Evolutionary conservation across 2,797 vertebrate species (phyloP), one percentile per base, ranked within the genome.

Genomic region (Vultur gryphus): DNA sequence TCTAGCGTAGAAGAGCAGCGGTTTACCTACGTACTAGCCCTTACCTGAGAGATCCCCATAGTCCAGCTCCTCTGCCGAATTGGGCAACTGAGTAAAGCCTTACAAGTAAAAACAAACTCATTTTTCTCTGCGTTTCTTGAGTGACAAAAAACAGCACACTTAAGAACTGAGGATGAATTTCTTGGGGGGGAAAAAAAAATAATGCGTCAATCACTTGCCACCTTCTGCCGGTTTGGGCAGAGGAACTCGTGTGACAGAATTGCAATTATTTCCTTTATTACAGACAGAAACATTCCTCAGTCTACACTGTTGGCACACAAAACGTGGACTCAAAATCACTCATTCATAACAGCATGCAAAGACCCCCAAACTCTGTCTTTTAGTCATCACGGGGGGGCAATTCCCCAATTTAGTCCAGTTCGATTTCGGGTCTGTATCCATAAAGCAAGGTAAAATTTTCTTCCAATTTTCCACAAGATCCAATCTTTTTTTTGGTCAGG

Each of bases 31-130:
- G 13, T 66, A 92, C 98, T 98, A 97, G 97, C 98, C 98, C 98
- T 98, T 98, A 98, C 98, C 98, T 98, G 98, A 97, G 97, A 98
- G 97, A 84, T 98, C 98, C 98, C 98, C 98, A 98, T 96, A 98
- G 97, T 98, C 98, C 98, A 98, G 98, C 97, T 98, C 98, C 98
- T 98, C 98, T 96, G 98, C 98, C 88, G 98, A 98, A 98, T 98
- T 98, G 97, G 98, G 98, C 98, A 98, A 98, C 97, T 98, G 98
- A 98, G 98, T 98, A 98, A 98, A 98, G 98, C 98, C 98, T 98
- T 98, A 98, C 98, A 98, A 98, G 98, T 97, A 97, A 98, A 98
- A 98, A 98, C 98, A 98, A 97, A 98, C 98, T 97, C 92, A 80
- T 97, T 98, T 98, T 98, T 98, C 96, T 98, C 97, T 98, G 96